Percentiles rank a stretch among this genome's conserved stretches.
phyloP scores from a whole-genome alignment of 2,888 invertebrate species.

The Colostygia pectinataria region DNA sequence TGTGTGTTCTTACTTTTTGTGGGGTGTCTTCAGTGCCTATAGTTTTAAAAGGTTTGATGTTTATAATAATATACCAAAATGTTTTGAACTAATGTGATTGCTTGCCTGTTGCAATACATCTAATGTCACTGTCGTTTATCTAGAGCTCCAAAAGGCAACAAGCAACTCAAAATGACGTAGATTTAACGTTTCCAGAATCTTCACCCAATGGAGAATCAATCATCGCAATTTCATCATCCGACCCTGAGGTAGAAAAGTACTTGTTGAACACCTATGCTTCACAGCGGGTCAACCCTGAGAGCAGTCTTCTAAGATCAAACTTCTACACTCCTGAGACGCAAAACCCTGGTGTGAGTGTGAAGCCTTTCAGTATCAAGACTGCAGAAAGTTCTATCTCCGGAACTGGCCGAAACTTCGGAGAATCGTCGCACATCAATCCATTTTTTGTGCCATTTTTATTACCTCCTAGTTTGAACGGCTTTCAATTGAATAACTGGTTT shows the following conservation, averaged over 20 bases:
- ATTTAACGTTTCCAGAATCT: constrained; percentile 46
- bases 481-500: constrained; percentile 52
- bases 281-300: constrained; percentile 31
- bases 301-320: constrained; percentile 19
- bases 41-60: constrained; percentile 57
- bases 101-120: too few relatives aligned
- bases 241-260: constrained; percentile 55
- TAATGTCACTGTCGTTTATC: too few relatives aligned
- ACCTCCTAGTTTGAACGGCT: constrained; percentile 47
- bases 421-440: constrained; percentile 38
- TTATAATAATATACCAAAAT: too few relatives aligned
- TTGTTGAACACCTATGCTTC: constrained; percentile 37
- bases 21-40: constrained; percentile 45
- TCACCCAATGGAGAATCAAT: constrained; percentile 57
- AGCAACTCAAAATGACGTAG: too few relatives aligned
- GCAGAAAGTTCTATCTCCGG: constrained; percentile 51
- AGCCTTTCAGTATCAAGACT: constrained; percentile 47
- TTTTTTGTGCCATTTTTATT: constrained; percentile 52
- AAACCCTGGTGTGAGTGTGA: constrained; percentile 34
- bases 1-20: constrained; percentile 28
- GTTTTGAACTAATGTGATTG: not conserved
- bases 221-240: constrained; percentile 58
- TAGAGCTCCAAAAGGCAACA: too few relatives aligned
- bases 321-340: constrained; percentile 22
- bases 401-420: constrained; percentile 51